phyloP scores from a whole-genome alignment of 2,113 vertebrate species.

The Lepisosteus oculatus region DNA sequence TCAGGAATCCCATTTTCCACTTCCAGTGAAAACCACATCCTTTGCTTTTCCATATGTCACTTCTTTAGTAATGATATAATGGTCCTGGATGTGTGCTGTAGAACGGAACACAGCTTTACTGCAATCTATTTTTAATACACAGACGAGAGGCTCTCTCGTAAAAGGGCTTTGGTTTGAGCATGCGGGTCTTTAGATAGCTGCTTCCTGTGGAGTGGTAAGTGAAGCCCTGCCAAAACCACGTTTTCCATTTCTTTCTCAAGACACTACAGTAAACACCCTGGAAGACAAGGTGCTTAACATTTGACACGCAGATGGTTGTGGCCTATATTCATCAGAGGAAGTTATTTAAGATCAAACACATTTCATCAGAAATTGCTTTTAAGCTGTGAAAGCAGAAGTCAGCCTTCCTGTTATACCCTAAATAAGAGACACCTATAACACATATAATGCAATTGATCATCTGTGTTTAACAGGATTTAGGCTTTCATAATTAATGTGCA shows the following conservation, averaged over 20 bases:
- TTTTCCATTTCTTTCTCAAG: neutral
- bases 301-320: neutral
- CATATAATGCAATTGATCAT: neutral
- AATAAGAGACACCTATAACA: neutral
- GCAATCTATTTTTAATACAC: constrained; percentile 2
- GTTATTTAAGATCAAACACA: neutral
- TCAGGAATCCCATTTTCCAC: neutral
- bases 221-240: neutral
- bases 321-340: neutral
- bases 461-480: too few species aligned
- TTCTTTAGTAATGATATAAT: neutral
- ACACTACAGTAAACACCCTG: neutral
- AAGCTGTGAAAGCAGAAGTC: neutral
- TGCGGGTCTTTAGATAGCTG: too few species aligned
- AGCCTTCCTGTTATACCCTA: neutral
- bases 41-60: constrained; percentile 12
- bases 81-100: neutral
- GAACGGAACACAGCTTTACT: neutral
- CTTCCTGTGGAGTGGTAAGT: neutral
- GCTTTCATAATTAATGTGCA: too few species aligned
- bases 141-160: neutral
- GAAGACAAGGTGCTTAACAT: neutral
- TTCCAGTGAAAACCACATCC: neutral
- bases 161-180: neutral
- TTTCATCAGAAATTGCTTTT: neutral